phyloP scores from a whole-genome alignment of 2,113 vertebrate species.

The Sceloporus undulatus region DNA sequence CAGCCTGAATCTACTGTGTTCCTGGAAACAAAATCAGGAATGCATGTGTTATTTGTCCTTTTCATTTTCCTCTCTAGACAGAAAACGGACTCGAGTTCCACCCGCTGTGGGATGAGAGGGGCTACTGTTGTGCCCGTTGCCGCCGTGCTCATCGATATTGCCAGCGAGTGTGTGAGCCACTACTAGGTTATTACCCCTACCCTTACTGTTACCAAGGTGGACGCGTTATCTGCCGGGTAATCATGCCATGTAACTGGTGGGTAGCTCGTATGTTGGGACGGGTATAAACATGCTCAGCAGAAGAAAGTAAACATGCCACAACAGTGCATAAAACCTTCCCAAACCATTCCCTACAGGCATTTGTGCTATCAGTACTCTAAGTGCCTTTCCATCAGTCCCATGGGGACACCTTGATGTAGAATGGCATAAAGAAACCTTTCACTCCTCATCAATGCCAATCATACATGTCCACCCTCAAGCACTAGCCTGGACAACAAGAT shows the following conservation, averaged over 20 bases:
- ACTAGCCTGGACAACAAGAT: not conserved
- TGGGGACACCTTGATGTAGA: too few relatives aligned
- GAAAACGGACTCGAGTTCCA: conserved; percentile 91
- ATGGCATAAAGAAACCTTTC: not conserved
- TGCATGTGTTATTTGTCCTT: not conserved
- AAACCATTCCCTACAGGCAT: not conserved
- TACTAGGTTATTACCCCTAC: conserved; percentile 92
- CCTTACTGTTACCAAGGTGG: conserved; percentile 97
- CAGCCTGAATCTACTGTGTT: not conserved
- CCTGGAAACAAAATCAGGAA: not conserved
- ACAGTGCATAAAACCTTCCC: not conserved
- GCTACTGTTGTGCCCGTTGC: conserved; percentile 93
- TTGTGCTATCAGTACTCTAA: not conserved
- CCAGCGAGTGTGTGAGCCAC: conserved; percentile 89
- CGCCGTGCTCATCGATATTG: conserved; percentile 91
- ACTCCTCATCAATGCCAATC: not conserved
- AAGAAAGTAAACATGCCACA: not conserved
- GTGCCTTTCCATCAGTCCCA: not conserved
- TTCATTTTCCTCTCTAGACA: conserved; percentile 79
- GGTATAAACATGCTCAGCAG: conserved; percentile 73
- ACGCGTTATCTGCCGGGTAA: conserved; percentile 91
- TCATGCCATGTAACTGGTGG: conserved; percentile 99
- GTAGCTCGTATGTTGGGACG: conserved; percentile 94
- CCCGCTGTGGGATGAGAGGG: conserved; percentile 88
- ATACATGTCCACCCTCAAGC: not conserved